Conservation (phyloP, 2,888 invertebrate genomes). For the Ornithoptera priamus region DNA sequence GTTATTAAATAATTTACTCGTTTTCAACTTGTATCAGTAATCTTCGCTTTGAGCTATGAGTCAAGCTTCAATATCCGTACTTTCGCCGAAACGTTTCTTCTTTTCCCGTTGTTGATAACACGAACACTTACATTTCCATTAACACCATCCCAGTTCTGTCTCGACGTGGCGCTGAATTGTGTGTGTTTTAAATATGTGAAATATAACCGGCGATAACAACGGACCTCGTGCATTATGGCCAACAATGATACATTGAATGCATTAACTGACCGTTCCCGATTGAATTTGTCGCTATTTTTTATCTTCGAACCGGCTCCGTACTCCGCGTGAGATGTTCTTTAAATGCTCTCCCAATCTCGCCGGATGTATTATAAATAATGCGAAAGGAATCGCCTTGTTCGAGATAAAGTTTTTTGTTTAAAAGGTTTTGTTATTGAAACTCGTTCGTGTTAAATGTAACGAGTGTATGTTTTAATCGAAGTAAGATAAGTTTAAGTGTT, state of each 20-base stretch:
- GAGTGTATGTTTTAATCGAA: background rate
- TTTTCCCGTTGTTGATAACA: background rate
- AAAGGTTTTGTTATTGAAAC: background rate
- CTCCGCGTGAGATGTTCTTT: constrained; percentile 8
- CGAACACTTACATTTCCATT: constrained; percentile 6
- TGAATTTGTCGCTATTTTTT: constrained; percentile 27
- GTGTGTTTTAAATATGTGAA: constrained; percentile 29
- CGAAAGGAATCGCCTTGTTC: background rate
- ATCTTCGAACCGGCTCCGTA: constrained; percentile 6
- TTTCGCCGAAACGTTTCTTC: too few relatives aligned
- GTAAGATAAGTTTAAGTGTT: background rate
- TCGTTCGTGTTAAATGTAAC: background rate
- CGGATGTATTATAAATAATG: constrained; percentile 9
- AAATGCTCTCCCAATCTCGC: constrained; percentile 9
- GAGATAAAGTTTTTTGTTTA: background rate
- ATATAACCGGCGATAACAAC: constrained; percentile 36
- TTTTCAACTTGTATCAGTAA: too few relatives aligned
- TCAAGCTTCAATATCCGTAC: too few relatives aligned
- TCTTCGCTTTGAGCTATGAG: too few relatives aligned
- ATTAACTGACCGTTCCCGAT: constrained; percentile 30
- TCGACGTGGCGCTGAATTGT: background rate
- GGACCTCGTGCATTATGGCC: constrained; percentile 31
- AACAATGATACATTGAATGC: constrained; percentile 35
- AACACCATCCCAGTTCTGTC: constrained; percentile 2
- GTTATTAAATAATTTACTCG: too few relatives aligned